Conservation (phyloP, 1,140 invertebrate genomes). For the Ostrea edulis region DNA sequence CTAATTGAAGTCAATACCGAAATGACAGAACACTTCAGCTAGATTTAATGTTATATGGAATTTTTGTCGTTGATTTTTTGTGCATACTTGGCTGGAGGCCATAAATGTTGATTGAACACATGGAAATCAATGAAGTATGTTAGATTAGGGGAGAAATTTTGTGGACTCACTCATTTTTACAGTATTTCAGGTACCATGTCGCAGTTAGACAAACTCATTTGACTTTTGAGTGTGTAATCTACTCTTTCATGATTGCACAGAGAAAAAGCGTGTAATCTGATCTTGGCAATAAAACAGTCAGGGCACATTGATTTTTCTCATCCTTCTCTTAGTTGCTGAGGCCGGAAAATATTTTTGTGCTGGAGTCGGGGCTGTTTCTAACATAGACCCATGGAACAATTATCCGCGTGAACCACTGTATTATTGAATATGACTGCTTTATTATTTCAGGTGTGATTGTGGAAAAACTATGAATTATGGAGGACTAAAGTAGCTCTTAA, state of each 20-base stretch:
- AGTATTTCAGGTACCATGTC: not conserved
- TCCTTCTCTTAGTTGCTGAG: constrained; percentile 28
- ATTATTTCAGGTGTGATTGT: constrained; percentile 33
- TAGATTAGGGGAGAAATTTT: constrained; percentile 20
- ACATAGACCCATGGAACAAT: not conserved
- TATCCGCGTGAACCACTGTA: not conserved
- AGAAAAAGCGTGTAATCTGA: constrained; percentile 16
- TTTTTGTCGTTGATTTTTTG: constrained; percentile 5
- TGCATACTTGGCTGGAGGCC: constrained; percentile 26
- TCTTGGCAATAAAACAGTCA: constrained; percentile 32
- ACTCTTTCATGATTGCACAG: not conserved
- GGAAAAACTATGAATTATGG: constrained; percentile 24
- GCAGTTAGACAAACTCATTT: not conserved
- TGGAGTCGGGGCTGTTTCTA: not conserved
- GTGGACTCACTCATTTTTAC: not conserved
- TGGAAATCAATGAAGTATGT: constrained; percentile 37
- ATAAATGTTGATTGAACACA: constrained; percentile 25
- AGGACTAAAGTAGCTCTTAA: not conserved
- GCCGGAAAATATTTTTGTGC: constrained; percentile 25
- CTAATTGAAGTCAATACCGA: not conserved
- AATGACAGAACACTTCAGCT: not conserved
- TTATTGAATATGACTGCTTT: constrained; percentile 31
- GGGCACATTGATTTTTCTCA: constrained; percentile 32
- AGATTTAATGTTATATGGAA: constrained; percentile 6
- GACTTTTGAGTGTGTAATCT: constrained; percentile 11